Percentiles rank a stretch among this genome's conserved stretches.
Evolutionary conservation across 2,797 vertebrate genomes (phyloP).

Genomic region (Characodon lateralis): DNA sequence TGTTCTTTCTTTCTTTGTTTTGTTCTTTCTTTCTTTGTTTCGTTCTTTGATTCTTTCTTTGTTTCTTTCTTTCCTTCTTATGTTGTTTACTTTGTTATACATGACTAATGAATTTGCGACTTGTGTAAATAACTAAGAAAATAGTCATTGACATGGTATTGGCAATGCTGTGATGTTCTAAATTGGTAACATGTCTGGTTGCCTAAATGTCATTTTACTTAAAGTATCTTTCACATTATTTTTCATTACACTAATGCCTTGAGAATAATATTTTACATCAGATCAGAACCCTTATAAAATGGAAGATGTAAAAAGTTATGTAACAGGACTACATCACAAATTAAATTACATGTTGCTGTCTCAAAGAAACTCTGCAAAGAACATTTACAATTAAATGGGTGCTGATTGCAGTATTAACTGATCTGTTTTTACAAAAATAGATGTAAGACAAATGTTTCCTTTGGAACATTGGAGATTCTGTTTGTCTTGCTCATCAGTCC

Average conservation of each 20-base stretch:
- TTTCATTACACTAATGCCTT: background rate
- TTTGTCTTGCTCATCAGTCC: conserved; percentile 29
- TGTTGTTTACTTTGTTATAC: too few relatives aligned
- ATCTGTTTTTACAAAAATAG: background rate
- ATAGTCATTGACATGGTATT: background rate
- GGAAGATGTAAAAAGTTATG: background rate
- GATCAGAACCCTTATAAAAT: background rate
- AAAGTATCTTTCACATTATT: background rate
- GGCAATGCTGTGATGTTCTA: background rate
- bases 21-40: background rate
- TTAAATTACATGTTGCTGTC: background rate
- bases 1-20: background rate
- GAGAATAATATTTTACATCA: background rate
- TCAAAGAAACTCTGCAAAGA: background rate
- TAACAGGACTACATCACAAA: background rate
- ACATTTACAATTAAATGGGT: background rate
- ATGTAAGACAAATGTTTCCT: conserved; percentile 6
- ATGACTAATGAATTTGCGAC: too few relatives aligned
- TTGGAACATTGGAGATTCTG: conserved; percentile 13
- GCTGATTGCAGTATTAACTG: background rate
- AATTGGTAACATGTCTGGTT: background rate
- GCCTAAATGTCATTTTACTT: background rate
- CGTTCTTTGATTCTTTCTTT: too few relatives aligned
- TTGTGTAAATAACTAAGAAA: background rate
- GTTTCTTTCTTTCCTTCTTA: background rate